phyloP scores from a whole-genome alignment of 1,140 invertebrate genomes.

The Subanguina moxae region DNA sequence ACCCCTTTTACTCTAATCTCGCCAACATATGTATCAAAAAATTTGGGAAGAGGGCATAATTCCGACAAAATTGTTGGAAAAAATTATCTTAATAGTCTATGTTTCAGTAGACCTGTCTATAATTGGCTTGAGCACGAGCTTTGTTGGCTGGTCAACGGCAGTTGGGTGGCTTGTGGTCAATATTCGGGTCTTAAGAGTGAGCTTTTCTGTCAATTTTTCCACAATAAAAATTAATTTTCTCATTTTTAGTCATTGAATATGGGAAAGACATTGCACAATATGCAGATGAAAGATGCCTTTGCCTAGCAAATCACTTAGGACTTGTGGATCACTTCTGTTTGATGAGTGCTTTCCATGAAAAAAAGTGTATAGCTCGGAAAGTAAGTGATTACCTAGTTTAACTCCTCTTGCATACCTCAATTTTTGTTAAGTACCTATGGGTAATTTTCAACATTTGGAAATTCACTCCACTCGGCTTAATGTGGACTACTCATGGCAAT shows the following conservation, averaged over 20 bases:
- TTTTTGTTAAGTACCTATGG: conserved; percentile 42
- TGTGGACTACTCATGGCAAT: conserved; percentile 43
- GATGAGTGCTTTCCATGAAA: conserved; percentile 54
- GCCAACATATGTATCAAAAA: too few species aligned
- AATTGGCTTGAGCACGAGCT: conserved; percentile 47
- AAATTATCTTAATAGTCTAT: neutral
- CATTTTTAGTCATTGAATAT: conserved; percentile 51
- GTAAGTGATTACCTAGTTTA: neutral
- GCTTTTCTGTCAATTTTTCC: conserved; percentile 3
- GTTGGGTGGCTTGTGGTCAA: conserved; percentile 46
- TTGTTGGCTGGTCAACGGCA: conserved; percentile 54
- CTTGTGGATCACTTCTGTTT: conserved; percentile 54
- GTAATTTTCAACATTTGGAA: conserved; percentile 53
- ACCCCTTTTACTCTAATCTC: too few species aligned
- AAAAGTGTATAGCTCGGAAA: conserved; percentile 42
- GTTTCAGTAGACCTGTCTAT: conserved; percentile 50
- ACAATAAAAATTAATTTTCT: neutral
- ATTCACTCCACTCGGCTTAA: conserved; percentile 34
- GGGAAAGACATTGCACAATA: conserved; percentile 46
- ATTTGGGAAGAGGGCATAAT: too few species aligned
- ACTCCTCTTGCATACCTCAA: neutral
- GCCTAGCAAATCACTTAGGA: conserved; percentile 51
- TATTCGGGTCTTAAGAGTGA: conserved; percentile 51
- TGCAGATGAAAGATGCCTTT: conserved; percentile 47
- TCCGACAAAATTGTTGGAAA: too few species aligned